These are phyloP conservation scores for Zaprionus kolodkinae DNA, from an alignment of 1,140 invertebrate species.

Conservation along the genomic window DNA sequence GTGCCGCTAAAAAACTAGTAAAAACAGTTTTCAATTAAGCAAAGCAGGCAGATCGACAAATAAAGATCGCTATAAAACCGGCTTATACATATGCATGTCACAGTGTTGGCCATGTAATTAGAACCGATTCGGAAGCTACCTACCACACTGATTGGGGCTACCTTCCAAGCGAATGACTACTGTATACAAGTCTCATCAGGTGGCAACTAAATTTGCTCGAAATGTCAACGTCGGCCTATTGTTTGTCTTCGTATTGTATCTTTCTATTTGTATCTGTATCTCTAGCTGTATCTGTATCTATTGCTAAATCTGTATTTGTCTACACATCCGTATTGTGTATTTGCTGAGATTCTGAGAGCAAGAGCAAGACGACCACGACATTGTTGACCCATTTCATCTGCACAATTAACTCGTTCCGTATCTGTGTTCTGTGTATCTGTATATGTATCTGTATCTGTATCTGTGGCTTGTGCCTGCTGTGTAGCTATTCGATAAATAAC, in stretches of 20 bases:
- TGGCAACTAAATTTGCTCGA: constrained; percentile 47
- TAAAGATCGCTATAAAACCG: constrained; percentile 45
- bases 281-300: constrained; percentile 6
- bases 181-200: constrained; percentile 17
- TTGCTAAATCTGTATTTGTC: constrained; percentile 17
- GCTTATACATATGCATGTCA: background rate
- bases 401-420: constrained; percentile 60
- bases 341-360: constrained; percentile 12
- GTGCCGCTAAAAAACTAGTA: constrained; percentile 24
- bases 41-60: constrained; percentile 43
- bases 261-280: constrained; percentile 24
- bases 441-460: background rate
- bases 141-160: background rate
- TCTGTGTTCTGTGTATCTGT: background rate
- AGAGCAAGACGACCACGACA: constrained; percentile 15
- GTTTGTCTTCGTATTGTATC: constrained; percentile 16
- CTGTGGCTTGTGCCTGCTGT: background rate
- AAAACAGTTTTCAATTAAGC: constrained; percentile 31
- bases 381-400: constrained; percentile 70
- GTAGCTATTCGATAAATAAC: constrained; percentile 15
- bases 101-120: background rate
- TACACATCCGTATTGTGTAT: constrained; percentile 4
- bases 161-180: background rate
- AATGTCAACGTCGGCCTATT: background rate
- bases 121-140: background rate